These are phyloP conservation scores for Melipona bicolor DNA, from an alignment of 2,888 invertebrate genomes.

Conservation along the genomic window DNA sequence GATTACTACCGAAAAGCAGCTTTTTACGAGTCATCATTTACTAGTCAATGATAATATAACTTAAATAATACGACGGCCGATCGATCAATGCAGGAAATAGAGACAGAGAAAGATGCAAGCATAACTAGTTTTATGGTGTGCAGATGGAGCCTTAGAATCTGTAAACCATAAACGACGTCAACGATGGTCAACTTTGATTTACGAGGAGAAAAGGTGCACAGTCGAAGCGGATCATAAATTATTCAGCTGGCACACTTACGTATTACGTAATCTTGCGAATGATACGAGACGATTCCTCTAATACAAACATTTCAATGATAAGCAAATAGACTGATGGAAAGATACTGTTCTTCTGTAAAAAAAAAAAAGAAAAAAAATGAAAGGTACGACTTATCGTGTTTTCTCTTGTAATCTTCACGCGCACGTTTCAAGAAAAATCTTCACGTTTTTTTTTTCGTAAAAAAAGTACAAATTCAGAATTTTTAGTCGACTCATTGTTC, in stretches of 20 bases:
- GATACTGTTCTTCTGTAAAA: background rate
- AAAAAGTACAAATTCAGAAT: background rate
- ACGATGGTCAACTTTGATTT: constrained; percentile 35
- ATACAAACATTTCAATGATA: background rate
- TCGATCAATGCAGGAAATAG: constrained; percentile 50
- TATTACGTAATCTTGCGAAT: constrained; percentile 30
- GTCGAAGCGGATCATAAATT: constrained; percentile 37
- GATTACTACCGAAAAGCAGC: constrained; percentile 61
- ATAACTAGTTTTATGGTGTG: constrained; percentile 54
- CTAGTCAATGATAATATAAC: constrained; percentile 30
- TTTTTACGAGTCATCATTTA: constrained; percentile 65
- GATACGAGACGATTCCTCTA: background rate
- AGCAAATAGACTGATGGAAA: background rate
- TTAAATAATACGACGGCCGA: constrained; percentile 48
- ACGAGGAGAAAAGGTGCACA: constrained; percentile 47
- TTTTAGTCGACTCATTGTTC: background rate
- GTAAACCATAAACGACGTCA: constrained; percentile 44
- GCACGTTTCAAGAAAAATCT: background rate
- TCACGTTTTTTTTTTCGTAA: background rate
- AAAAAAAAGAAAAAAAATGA: background rate
- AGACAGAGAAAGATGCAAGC: background rate
- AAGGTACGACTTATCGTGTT: background rate
- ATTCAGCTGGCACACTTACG: constrained; percentile 6
- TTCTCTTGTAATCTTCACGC: background rate
- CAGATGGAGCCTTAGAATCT: constrained; percentile 44